Evolutionary conservation across 2,888 invertebrate species (phyloP), one percentile per base, ranked within the genome.

Genomic region (Malthinus flaveolus): DNA sequence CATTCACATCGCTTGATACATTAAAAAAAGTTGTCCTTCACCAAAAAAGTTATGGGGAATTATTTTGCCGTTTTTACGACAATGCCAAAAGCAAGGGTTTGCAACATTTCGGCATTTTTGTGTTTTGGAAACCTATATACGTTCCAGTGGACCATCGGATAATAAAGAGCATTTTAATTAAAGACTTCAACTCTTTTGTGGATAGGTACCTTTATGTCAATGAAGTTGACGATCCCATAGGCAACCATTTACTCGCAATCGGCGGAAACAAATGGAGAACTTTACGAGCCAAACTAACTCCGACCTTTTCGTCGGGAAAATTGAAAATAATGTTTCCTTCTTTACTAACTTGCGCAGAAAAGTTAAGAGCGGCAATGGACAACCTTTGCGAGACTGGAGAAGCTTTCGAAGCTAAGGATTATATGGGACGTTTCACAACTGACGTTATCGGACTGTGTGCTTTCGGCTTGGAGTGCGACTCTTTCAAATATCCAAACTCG

Each of bases 251-350:
- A 1, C 84, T 87, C 62, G 75, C 80, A 57, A 68, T 82, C 33
- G 77, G 77, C 33, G 84, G 83, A 0, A 74, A 80, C 8, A 76
- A 80, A 13, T 89, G 89, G 88, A 85, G 81, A 65, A 79, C 75
- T 13, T 71, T 88, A 37, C 79, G 88, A 8, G 65, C 78, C 0
- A 87, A 86, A 66, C 74, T 89, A 66, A 82, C 87, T 0, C 85
- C 88, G 0, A 82, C 85, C 0, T 55, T 55, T 32, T 44, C 55
- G 6, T 49, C 49, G 8, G 55, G 49, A 3, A 87, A 87, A 71
- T 77, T 89, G 62, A 88, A 85, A 71, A 80, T 78, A 13, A 86
- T 88, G 85, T 87, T 85, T 64, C 79, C 79, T 0, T 81, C 84
- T 0, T 79, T 87, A 8, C 79, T 83, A 31, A 78, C 81, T 34